Conservation (phyloP, 2,888 invertebrate species). For the Standfussiana lucernea region DNA sequence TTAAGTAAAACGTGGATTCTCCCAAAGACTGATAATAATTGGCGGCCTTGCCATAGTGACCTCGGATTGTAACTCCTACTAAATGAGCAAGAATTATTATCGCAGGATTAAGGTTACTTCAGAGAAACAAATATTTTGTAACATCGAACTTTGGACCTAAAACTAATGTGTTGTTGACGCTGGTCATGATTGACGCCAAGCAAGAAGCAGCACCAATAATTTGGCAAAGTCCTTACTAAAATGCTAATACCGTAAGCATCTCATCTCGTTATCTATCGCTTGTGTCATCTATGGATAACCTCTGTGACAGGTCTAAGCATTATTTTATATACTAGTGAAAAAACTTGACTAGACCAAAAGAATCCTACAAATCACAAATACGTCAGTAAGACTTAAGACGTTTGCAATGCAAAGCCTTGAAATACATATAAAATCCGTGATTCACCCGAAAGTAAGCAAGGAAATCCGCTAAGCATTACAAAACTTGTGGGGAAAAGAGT, state of each 20-base stretch:
- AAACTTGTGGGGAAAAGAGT: constrained; percentile 44
- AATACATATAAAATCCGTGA: constrained; percentile 42
- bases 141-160: constrained; percentile 5
- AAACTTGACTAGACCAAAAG: constrained; percentile 3
- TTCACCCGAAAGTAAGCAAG: constrained; percentile 48
- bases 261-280: not conserved
- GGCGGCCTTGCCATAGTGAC: constrained; percentile 12
- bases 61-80: not conserved
- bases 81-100: not conserved
- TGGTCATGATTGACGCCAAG: constrained; percentile 11
- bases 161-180: constrained; percentile 23
- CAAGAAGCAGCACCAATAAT: constrained; percentile 5
- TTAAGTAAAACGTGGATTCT: constrained; percentile 33
- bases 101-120: not conserved
- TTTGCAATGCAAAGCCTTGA: not conserved
- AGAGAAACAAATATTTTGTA: not conserved
- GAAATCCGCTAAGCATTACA: constrained; percentile 54
- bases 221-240: constrained; percentile 1
- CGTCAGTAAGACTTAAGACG: not conserved
- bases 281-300: not conserved
- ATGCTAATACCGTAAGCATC: constrained; percentile 1
- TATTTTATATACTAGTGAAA: not conserved
- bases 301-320: not conserved
- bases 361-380: not conserved
- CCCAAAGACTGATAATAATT: constrained; percentile 4